phyloP scores from a whole-genome alignment of 1,140 invertebrate genomes.

The Latrodectus geometricus region DNA sequence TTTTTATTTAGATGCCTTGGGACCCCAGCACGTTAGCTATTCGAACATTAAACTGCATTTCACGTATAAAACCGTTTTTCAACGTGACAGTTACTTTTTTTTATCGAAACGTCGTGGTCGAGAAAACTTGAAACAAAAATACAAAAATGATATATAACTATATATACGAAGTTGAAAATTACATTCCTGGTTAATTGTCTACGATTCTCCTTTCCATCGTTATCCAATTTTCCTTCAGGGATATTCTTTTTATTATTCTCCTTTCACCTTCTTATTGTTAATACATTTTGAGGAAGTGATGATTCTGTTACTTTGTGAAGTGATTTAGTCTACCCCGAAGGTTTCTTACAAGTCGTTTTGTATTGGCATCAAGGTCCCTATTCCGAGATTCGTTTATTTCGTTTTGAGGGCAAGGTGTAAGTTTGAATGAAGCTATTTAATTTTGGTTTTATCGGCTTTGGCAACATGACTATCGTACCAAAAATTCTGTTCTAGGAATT shows the following conservation, averaged over 20 bases:
- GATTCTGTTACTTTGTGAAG: too few species aligned
- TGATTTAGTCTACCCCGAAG: background rate
- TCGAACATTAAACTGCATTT: constrained; percentile 45
- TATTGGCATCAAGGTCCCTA: constrained; percentile 8
- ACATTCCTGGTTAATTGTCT: constrained; percentile 42
- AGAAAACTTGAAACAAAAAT: background rate
- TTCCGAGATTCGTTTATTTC: constrained; percentile 21
- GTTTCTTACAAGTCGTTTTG: constrained; percentile 4
- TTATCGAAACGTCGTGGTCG: background rate
- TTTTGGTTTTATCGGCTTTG: constrained; percentile 33
- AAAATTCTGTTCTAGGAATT: constrained; percentile 10
- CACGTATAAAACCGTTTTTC: constrained; percentile 54
- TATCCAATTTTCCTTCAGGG: constrained; percentile 23
- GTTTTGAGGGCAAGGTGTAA: background rate
- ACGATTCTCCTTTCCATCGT: constrained; percentile 34
- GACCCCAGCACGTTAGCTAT: constrained; percentile 10
- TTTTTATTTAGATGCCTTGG: constrained; percentile 38
- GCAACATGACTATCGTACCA: constrained; percentile 19
- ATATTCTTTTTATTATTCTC: background rate
- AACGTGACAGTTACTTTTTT: constrained; percentile 30
- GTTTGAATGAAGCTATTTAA: constrained; percentile 23
- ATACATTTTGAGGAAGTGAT: background rate
- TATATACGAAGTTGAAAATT: constrained; percentile 12
- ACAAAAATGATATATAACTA: background rate
- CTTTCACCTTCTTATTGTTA: constrained; percentile 12